Evolutionary conservation across 2,797 vertebrate genomes (phyloP), one percentile per base, ranked within the genome.

Genomic region (Cuniculus paca): DNA sequence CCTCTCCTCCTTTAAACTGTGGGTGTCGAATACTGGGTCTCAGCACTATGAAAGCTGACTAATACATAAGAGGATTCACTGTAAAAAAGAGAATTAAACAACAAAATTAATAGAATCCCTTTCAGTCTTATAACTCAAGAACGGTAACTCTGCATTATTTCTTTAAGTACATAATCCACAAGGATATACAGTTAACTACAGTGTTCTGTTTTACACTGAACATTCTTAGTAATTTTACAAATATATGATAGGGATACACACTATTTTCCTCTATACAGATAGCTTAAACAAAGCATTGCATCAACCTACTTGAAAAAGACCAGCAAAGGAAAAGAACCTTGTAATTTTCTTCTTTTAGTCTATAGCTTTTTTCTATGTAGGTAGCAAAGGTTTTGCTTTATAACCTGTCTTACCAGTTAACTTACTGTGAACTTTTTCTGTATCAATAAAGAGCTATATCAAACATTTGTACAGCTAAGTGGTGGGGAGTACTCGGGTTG

Each of bases 141-240:
- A 79, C 34, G 78, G 61, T 26, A 81, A 65, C n/a, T 7, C 45
- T 88, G 70, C 36, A 54, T 98, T 98, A 98, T 98, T 99, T 98
- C 98, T 98, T 99, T 99, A 98, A 99, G 98, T 98, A 98, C 98
- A 98, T 99, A 99, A 98, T 98, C 99, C 98, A 98, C 98, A 94
- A 99, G 98, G 99, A 99, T 99, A 98, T 99, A 99, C 99, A 99
- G 98, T 98, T 42, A 99, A 99, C 98, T 98, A 99, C 98, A 98
- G 99, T 99, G 99, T 99, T 98, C 98, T 99, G 99, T 99, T 99
- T 99, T 99, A 99, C 99, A 99, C 99, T 99, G 99, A 99, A 99
- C 99, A 99, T 99, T 99, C 99, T 99, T 99, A 99, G 99, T 99
- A 99, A 99, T 99, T 99, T 99, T 99, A 99, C 99, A 99, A 98